Conservation (phyloP, 2,888 invertebrate species). For the Tolmerus cingulatus region DNA sequence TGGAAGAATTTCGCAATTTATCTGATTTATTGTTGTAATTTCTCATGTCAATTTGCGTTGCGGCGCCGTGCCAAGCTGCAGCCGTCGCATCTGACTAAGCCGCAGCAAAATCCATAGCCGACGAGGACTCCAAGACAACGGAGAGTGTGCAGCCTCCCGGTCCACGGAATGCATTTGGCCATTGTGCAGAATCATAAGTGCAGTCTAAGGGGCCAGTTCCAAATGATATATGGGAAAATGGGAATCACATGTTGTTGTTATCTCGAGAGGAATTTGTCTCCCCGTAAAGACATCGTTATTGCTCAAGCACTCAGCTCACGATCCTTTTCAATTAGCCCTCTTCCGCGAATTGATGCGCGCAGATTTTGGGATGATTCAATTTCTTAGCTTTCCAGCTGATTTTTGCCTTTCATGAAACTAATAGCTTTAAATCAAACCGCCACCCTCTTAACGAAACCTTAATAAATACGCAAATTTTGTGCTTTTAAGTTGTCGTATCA, state of each 20-base stretch:
- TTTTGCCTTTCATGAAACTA: neutral
- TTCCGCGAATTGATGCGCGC: neutral
- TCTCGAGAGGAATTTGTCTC: constrained; percentile 45
- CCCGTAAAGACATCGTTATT: constrained; percentile 43
- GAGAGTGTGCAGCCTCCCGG: constrained; percentile 35
- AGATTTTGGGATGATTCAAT: neutral
- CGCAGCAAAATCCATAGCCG: neutral
- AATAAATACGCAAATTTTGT: too few relatives aligned
- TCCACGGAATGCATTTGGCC: constrained; percentile 33
- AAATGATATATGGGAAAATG: constrained; percentile 28
- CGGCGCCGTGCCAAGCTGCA: constrained; percentile 20
- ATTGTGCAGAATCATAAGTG: constrained; percentile 40
- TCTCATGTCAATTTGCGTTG: constrained; percentile 47
- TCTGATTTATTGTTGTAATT: constrained; percentile 48
- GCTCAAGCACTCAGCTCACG: neutral
- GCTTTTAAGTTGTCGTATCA: too few relatives aligned
- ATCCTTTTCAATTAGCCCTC: neutral
- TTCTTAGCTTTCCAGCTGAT: neutral
- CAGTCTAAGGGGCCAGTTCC: constrained; percentile 25
- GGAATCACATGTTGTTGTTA: constrained; percentile 17
- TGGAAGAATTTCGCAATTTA: constrained; percentile 48
- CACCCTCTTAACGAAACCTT: too few relatives aligned
- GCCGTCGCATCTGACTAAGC: neutral
- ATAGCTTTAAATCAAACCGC: neutral
- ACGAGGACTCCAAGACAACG: constrained; percentile 25